phyloP scores from a whole-genome alignment of 2,113 vertebrate genomes.

The Salvelinus fontinalis region DNA sequence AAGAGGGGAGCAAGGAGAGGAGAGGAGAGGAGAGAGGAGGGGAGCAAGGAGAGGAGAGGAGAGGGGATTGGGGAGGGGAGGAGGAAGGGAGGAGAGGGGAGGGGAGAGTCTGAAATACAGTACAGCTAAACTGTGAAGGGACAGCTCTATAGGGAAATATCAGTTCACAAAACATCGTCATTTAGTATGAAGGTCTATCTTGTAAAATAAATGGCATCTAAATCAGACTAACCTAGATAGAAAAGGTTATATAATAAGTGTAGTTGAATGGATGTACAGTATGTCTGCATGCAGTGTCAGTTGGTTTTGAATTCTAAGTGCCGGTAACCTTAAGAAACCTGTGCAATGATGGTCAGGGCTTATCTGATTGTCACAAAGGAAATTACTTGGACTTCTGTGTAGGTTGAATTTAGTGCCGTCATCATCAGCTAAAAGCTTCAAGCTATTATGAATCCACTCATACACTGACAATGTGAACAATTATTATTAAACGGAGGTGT shows the following conservation, averaged over 20 bases:
- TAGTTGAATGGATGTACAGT: conserved; percentile 1
- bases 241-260: conserved; percentile 8
- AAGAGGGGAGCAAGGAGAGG: not conserved
- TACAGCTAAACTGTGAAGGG: not conserved
- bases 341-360: no score
- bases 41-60: no score
- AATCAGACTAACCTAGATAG: not conserved
- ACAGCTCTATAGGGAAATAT: no score
- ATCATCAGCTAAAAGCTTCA: no score
- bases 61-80: no score
- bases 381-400: no score
- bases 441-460: no score
- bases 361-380: no score
- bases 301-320: no score
- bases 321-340: no score
- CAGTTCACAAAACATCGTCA: conserved; percentile 27
- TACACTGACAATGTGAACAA: conserved; percentile 17
- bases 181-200: no score
- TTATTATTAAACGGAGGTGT: conserved; percentile 5
- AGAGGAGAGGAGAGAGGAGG: not conserved
- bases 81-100: not conserved
- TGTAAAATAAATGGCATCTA: not conserved
- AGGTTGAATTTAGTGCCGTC: no score
- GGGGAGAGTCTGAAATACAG: not conserved
- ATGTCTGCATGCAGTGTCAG: not conserved